Base-by-base conservation (phyloP, 2,113 vertebrate genomes). In the Gasterosteus nipponicus region DNA sequence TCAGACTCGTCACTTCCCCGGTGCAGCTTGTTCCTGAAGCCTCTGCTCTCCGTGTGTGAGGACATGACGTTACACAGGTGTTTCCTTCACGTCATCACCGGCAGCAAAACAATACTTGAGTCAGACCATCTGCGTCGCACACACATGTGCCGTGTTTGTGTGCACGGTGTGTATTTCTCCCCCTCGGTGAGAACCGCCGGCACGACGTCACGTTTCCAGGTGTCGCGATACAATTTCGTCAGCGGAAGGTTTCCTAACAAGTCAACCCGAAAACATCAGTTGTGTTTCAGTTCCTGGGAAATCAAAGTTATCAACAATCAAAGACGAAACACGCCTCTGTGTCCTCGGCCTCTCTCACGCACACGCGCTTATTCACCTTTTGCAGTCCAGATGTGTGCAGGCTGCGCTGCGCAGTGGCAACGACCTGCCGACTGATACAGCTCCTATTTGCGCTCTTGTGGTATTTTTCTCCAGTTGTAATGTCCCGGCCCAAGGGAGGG, bases 401-500 rank as follows among this genome's bases (percentile, higher is more conserved):
- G 47, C 46, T 38, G 72, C 42, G 16, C 61, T 53, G 11, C 75
- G 69, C 51, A 76, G 68, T 41, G 60, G 35, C n/a, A 26, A 58
- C 78, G 89, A 80, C 78, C 82, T 70, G 87, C 71, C 86, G 81
- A 80, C 65, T 80, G 72, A 76, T 63, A 38, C 68, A 66, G 44
- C 73, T 83, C 63, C 70, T 69, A 53, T 85, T 87, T 88, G 80
- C 29, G 53, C 38, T 86, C 86, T 85, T 90, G 91, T 90, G 86
- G 84, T 83, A 81, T 88, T 92, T 87, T 81, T 91, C 90, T 87
- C 71, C 39, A 75, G 81, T 91, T 91, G 88, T 91, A 91, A 92
- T 89, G 80, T 57, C 85, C 80, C 26, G n/a, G 75, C 94, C 91
- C 91, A 77, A 72, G 93, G 93, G 93, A 93, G 75, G 80, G 81